Evolutionary conservation across 2,797 vertebrate species (phyloP), one percentile per base, ranked within the genome.

Genomic region (Garrulus glandarius): DNA sequence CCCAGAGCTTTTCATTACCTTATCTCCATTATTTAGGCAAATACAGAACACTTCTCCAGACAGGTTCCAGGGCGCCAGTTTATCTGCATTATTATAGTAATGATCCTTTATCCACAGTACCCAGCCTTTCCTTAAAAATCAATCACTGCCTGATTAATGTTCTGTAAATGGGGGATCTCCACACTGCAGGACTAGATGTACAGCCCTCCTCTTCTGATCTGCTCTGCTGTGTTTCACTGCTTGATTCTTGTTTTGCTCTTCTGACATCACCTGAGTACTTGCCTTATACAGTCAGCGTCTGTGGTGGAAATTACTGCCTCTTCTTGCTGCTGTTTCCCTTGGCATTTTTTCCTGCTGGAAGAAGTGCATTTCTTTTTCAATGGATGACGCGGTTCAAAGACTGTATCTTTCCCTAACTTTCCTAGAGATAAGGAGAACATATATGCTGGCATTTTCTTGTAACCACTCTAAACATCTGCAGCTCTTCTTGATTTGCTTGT

Each of bases 71-170:
- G 97, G 91, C 70, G 44, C 95, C 95, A 90, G 85, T 86, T 96
- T 97, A 97, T 97, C 96, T 94, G 71, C 65, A 50, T 84, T 96
- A 90, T 94, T 78, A 47, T 46, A 96, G 93, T 92, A 93, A 91
- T 56, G 75, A 88, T 75, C 49, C 61, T 94, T 92, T 96, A 93
- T 84, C 87, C 89, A 92, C 64, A 70, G 84, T 52, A 82, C 63
- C 81, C 89, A 87, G 47, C 56, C 56, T 70, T 83, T 78, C 85
- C 80, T 89, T 92, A 65, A 86, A 80, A 94, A 84, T 84, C 93
- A 92, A 10, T 85, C 77, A 43, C 50, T 91, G 63, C 47, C 77
- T 76, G 50, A 84, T 72, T 59, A 75, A 72, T 82, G 55, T 32
- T 85, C 79, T 92, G 74, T 64, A 91, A 95, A 90, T 14, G 79